Percentiles rank a stretch among this genome's conserved stretches.
These are phyloP conservation scores for Orgyia antiqua DNA, from an alignment of 2,888 invertebrate species.

Conservation along the genomic window DNA sequence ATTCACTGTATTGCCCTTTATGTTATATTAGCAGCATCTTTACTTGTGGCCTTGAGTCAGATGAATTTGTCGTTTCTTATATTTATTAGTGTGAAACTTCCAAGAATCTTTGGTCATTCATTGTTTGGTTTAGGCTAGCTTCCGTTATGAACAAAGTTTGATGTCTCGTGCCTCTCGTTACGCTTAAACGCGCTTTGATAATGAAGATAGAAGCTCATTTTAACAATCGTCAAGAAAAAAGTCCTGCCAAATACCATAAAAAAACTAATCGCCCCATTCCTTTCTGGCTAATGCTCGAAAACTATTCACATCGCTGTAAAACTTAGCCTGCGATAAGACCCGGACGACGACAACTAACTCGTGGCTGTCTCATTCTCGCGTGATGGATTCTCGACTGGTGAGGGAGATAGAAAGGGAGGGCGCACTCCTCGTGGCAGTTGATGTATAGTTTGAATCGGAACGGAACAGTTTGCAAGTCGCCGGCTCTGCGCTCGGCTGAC, in stretches of 20 bases:
- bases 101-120: conserved; percentile 44
- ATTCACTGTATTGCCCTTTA: no score
- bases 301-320: conserved; percentile 69
- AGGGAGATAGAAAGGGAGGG: conserved; percentile 69
- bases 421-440: conserved; percentile 67
- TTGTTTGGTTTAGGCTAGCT: conserved; percentile 22
- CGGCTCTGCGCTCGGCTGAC: conserved; percentile 70
- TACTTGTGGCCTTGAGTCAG: conserved; percentile 31
- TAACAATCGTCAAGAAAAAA: conserved; percentile 55
- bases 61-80: conserved; percentile 22
- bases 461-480: conserved; percentile 75
- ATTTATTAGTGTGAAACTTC: conserved; percentile 38
- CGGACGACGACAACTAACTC: conserved; percentile 40
- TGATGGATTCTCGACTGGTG: conserved; percentile 39
- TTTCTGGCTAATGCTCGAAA: conserved; percentile 62
- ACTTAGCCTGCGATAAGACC: conserved; percentile 72
- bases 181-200: conserved; percentile 40
- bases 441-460: conserved; percentile 64
- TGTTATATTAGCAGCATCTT: not conserved
- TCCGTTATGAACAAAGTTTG: conserved; percentile 40
- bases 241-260: conserved; percentile 69
- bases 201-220: conserved; percentile 58
- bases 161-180: conserved; percentile 36
- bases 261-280: conserved; percentile 63
- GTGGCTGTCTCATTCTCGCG: conserved; percentile 49